Evolutionary conservation across 2,113 vertebrate species (phyloP).

Genomic region (Chaenogobius annularis): DNA sequence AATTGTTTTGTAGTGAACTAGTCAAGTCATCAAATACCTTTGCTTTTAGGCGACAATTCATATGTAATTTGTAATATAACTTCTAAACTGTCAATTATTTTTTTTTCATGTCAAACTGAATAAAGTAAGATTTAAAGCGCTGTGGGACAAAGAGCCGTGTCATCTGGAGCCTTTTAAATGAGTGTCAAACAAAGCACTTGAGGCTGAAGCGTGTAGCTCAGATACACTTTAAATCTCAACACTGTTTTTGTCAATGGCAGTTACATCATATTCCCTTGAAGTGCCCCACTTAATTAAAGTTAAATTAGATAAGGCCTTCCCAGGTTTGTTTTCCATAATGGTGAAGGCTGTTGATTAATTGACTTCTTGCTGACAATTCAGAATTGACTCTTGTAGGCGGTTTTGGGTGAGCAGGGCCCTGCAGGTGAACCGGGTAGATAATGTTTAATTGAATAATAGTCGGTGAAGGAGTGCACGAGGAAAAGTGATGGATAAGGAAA

Average conservation of each 20-base stretch:
- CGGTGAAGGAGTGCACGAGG: constrained; percentile 29
- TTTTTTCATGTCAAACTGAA: constrained; percentile 9
- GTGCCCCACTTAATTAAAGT: constrained; percentile 52
- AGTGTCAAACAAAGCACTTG: constrained; percentile 27
- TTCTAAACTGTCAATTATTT: not conserved
- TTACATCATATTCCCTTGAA: constrained; percentile 41
- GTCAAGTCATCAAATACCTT: too few species aligned
- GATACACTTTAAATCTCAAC: constrained; percentile 13
- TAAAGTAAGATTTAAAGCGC: constrained; percentile 7
- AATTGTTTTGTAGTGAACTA: not conserved
- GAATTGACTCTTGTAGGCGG: constrained; percentile 35
- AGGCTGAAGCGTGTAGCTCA: constrained; percentile 29
- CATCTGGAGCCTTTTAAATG: constrained; percentile 36
- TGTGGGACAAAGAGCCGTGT: constrained; percentile 37
- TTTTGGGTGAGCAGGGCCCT: constrained; percentile 39
- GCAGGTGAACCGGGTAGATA: constrained; percentile 46
- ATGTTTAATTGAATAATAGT: constrained; percentile 70
- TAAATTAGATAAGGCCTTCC: constrained; percentile 48
- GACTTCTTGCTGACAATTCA: constrained; percentile 58
- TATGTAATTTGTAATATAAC: not conserved
- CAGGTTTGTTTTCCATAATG: constrained; percentile 52
- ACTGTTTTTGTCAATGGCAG: constrained; percentile 38
- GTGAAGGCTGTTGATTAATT: constrained; percentile 55
- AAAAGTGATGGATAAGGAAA: constrained; percentile 56
- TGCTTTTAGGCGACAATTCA: not conserved